Conservation (phyloP, 2,888 invertebrate genomes). For the Drosophila imparisetae region DNA sequence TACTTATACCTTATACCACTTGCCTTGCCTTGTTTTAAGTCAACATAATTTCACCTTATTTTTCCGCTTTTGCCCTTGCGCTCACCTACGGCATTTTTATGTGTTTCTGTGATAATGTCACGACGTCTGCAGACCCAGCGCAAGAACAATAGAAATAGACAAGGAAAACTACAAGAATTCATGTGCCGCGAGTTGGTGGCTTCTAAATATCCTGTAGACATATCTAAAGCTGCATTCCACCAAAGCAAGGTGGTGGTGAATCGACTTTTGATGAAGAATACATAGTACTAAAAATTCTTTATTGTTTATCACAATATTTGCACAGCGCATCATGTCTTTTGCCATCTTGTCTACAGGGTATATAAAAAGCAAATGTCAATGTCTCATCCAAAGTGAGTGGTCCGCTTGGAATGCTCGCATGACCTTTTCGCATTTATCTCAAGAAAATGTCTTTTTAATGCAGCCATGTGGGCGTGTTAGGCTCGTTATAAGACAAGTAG, state of each 20-base stretch:
- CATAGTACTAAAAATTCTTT: not conserved
- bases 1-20: conserved; percentile 10
- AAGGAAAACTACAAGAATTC: not conserved
- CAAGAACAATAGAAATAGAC: conserved; percentile 44
- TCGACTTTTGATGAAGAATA: not conserved
- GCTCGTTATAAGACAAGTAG: conserved; percentile 62
- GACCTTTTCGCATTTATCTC: conserved; percentile 77
- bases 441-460: conserved; percentile 75
- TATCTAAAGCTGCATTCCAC: not conserved
- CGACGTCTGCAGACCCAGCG: conserved; percentile 42
- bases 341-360: conserved; percentile 22
- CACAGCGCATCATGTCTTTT: not conserved
- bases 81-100: conserved; percentile 55
- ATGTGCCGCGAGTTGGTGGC: not conserved
- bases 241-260: not conserved
- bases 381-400: conserved; percentile 51
- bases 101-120: conserved; percentile 59
- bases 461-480: conserved; percentile 54
- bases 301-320: not conserved
- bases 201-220: not conserved
- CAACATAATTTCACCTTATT: conserved; percentile 67
- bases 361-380: conserved; percentile 61
- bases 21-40: conserved; percentile 49
- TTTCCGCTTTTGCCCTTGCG: conserved; percentile 38
- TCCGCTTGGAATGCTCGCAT: conserved; percentile 54